These are phyloP conservation scores for Diabrotica virgifera DNA, from an alignment of 1,140 invertebrate species.

Conservation along the genomic window DNA sequence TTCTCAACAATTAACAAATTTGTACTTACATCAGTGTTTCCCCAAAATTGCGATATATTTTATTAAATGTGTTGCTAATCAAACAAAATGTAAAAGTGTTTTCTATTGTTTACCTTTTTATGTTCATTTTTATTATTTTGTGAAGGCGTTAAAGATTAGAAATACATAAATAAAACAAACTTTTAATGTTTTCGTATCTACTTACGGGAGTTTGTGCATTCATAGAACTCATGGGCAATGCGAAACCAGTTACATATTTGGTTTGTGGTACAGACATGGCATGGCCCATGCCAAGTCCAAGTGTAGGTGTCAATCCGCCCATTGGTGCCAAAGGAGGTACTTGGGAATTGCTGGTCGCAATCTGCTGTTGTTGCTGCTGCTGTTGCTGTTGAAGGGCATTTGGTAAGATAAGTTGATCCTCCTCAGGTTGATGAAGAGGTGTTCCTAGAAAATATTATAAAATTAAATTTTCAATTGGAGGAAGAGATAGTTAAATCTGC, in stretches of 20 bases:
- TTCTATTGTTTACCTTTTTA: neutral
- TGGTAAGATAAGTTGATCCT: constrained; percentile 82
- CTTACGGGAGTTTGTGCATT: constrained; percentile 84
- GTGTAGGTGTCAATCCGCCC: constrained; percentile 52
- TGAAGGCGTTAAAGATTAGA: neutral
- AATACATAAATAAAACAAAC: neutral
- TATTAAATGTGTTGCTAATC: no score
- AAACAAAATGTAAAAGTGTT: neutral
- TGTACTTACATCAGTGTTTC: no score
- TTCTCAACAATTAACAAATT: no score
- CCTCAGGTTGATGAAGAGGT: constrained; percentile 85
- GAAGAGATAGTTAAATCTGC: no score
- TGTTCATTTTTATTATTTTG: neutral
- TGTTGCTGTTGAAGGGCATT: constrained; percentile 75
- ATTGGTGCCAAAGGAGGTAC: constrained; percentile 59
- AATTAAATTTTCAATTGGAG: no score
- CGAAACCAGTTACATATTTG: constrained; percentile 66
- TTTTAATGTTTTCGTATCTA: constrained; percentile 49
- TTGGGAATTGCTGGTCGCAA: constrained; percentile 46
- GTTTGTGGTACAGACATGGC: constrained; percentile 61
- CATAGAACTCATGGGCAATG: constrained; percentile 70
- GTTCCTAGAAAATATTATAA: constrained; percentile 56
- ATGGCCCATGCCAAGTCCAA: constrained; percentile 54
- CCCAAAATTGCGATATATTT: no score
- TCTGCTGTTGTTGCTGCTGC: constrained; percentile 64